phyloP scores from a whole-genome alignment of 2,113 vertebrate genomes.

The Ceuthmochares aereus region DNA sequence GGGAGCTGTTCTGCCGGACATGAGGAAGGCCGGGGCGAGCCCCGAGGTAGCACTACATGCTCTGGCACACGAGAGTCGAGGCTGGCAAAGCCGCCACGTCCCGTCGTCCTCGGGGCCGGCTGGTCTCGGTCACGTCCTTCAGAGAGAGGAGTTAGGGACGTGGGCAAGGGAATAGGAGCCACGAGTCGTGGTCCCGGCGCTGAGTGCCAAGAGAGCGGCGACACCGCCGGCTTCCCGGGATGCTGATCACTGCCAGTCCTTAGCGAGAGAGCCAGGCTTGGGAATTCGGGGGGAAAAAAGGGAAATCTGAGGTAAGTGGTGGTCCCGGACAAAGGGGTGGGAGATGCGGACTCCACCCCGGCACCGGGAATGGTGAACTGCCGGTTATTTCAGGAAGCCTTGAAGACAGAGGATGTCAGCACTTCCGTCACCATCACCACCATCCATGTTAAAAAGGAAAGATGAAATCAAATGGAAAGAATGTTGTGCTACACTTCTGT shows the following conservation, averaged over 20 bases:
- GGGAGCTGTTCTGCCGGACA: neutral
- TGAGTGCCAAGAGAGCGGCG: neutral
- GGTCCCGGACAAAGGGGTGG: neutral
- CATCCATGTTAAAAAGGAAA: neutral
- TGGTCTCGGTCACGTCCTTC: neutral
- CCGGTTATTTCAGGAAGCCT: neutral
- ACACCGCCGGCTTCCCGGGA: neutral
- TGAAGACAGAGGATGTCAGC: neutral
- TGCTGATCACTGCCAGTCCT: neutral
- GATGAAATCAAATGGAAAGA: constrained; percentile 35
- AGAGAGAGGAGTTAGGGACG: neutral
- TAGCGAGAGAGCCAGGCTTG: neutral
- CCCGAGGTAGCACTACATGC: constrained; percentile 16
- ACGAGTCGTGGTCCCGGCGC: neutral
- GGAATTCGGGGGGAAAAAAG: neutral
- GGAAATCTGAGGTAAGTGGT: neutral
- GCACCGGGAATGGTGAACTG: neutral
- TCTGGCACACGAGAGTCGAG: constrained; percentile 4
- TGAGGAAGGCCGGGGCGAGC: neutral
- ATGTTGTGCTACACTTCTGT: constrained; percentile 75
- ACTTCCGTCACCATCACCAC: constrained; percentile 33
- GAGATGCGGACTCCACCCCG: neutral
- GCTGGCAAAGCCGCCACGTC: neutral
- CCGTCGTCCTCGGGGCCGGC: constrained; percentile 26
- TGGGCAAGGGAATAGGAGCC: neutral